These are phyloP conservation scores for Nothura maculosa DNA, from an alignment of 2,797 vertebrate genomes.

Conservation along the genomic window DNA sequence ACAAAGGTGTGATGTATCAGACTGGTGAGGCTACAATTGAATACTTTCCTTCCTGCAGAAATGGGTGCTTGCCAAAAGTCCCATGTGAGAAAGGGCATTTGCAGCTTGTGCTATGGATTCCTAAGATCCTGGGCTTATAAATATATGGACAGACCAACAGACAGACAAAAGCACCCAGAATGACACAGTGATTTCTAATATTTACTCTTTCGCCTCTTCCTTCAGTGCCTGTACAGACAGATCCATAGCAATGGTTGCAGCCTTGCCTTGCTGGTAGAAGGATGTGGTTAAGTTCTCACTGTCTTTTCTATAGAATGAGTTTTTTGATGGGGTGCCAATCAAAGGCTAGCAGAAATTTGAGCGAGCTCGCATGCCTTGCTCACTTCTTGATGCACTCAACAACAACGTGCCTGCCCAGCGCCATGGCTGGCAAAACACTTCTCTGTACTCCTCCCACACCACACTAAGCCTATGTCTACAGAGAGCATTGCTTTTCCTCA, in stretches of 20 bases:
- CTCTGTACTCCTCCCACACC: background rate
- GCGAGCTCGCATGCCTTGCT: background rate
- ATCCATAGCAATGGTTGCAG: background rate
- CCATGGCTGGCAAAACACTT: background rate
- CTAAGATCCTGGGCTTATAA: background rate
- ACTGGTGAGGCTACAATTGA: background rate
- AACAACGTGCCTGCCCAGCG: background rate
- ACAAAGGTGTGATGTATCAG: background rate
- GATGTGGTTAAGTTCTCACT: conserved; percentile 3
- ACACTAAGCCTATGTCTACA: background rate
- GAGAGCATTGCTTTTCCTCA: background rate
- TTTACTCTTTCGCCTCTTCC: conserved; percentile 12
- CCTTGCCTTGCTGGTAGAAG: conserved; percentile 17
- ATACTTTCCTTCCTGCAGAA: background rate
- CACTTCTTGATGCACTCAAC: rapidly evolving
- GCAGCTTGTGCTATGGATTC: background rate
- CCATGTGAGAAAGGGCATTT: background rate
- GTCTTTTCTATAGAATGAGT: conserved; percentile 13
- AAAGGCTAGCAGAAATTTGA: background rate
- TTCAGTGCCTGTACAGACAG: conserved; percentile 21
- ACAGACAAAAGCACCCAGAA: background rate
- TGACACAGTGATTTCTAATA: background rate
- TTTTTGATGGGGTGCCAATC: background rate
- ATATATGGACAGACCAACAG: background rate
- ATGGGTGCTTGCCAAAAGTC: background rate